A percentile compares a stretch with the other conserved stretches of the same genome.
These are phyloP conservation scores for Rhimphoctona megacephalus DNA, from an alignment of 2,888 invertebrate genomes.

Conservation along the genomic window DNA sequence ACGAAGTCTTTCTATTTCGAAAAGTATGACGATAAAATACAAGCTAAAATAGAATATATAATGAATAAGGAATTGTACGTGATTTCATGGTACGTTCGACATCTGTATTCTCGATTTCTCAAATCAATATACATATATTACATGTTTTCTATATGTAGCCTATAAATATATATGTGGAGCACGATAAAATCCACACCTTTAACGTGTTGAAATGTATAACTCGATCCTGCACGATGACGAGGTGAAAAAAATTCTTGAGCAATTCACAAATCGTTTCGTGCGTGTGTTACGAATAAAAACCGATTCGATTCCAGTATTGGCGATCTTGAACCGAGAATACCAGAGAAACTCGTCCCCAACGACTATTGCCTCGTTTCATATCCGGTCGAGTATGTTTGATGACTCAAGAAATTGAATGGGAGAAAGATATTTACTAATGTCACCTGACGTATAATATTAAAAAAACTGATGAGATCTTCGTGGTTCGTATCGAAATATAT, in stretches of 20 bases:
- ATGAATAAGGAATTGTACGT: slow-evolving; percentile 19
- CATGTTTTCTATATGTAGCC: neutral
- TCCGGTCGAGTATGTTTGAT: slow-evolving; percentile 47
- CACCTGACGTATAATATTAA: neutral
- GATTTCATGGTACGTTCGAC: neutral
- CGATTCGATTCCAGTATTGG: slow-evolving; percentile 26
- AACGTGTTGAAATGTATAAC: slow-evolving; percentile 60
- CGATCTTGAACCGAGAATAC: slow-evolving; percentile 49
- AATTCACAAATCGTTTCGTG: slow-evolving; percentile 36
- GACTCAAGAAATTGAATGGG: slow-evolving; percentile 32
- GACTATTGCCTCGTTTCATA: slow-evolving; percentile 19
- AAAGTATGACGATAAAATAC: slow-evolving; percentile 1
- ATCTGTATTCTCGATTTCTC: slow-evolving; percentile 25
- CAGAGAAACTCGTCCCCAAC: slow-evolving; percentile 30
- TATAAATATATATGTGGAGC: slow-evolving; percentile 31
- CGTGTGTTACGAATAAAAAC: slow-evolving; percentile 44
- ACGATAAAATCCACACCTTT: slow-evolving; percentile 46
- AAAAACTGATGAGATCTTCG: slow-evolving; percentile 33
- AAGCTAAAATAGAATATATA: slow-evolving; percentile 9
- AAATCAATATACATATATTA: slow-evolving; percentile 4
- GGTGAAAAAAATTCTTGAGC: slow-evolving; percentile 50
- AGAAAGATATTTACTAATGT: slow-evolving; percentile 40
- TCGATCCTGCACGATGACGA: slow-evolving; percentile 59
- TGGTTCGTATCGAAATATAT: neutral
- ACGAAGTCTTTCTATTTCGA: slow-evolving; percentile 5